A percentile compares a stretch with the other conserved stretches of the same genome.
phyloP scores from a whole-genome alignment of 2,797 vertebrate species.

The Sylvilagus floridanus region DNA sequence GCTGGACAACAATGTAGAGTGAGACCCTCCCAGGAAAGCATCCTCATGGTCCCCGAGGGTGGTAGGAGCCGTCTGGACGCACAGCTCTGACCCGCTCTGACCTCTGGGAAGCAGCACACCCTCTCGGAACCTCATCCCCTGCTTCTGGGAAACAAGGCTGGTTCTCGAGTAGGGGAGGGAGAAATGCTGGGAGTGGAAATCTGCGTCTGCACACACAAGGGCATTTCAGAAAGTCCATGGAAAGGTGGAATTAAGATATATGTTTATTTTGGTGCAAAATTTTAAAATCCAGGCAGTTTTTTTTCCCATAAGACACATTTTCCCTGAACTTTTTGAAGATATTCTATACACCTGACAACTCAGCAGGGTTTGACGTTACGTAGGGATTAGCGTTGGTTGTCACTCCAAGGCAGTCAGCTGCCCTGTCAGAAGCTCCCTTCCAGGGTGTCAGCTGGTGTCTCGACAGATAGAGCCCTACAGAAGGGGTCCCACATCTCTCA shows the following conservation, averaged over 20 bases:
- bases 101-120: neutral
- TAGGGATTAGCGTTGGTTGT: neutral
- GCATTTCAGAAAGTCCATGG: too few relatives aligned
- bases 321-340: too few relatives aligned
- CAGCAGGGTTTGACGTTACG: neutral
- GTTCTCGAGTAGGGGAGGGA: neutral
- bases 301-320: too few relatives aligned
- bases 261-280: too few relatives aligned
- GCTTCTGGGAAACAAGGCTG: neutral
- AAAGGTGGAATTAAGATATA: too few relatives aligned
- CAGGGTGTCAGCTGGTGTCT: neutral
- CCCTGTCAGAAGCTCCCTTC: neutral
- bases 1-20: neutral
- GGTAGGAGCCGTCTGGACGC: neutral
- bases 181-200: neutral
- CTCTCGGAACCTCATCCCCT: neutral
- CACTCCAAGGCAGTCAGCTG: neutral
- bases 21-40: neutral
- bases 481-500: neutral
- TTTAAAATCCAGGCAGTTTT: too few relatives aligned
- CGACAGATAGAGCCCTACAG: neutral
- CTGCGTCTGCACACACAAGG: too few relatives aligned
- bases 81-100: neutral
- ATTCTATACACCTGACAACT: neutral
- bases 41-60: neutral